phyloP scores from a whole-genome alignment of 1,140 invertebrate species.

The Heterodera carotae region DNA sequence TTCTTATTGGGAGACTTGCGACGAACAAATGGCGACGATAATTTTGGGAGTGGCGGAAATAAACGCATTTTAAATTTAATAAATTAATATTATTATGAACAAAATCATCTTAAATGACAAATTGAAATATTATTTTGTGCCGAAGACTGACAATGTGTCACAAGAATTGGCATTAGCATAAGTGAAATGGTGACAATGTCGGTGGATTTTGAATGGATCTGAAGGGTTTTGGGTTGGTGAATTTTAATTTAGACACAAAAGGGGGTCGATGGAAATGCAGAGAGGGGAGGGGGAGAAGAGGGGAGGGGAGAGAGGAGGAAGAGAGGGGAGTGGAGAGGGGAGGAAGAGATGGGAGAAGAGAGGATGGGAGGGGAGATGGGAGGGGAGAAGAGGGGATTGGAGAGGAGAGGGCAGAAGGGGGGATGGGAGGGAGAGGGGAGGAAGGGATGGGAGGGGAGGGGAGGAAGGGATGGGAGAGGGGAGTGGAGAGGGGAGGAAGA shows the following conservation, averaged over 20 bases:
- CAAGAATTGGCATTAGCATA: neutral
- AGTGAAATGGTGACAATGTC: neutral
- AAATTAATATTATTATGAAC: no score
- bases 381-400: no score
- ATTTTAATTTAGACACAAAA: conserved; percentile 5
- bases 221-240: conserved; percentile 1
- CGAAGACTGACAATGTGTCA: neutral
- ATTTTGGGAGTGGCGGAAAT: neutral
- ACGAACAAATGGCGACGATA: neutral
- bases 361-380: no score
- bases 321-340: no score
- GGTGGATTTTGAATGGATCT: neutral
- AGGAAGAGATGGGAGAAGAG: no score
- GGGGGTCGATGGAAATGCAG: neutral
- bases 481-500: no score
- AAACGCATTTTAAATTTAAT: neutral
- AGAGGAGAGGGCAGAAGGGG: no score
- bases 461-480: no score
- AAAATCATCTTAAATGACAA: neutral
- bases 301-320: no score
- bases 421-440: no score
- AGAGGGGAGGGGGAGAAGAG: no score
- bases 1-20: neutral
- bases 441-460: no score
- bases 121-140: neutral